Evolutionary conservation across 2,113 vertebrate genomes (phyloP).

Genomic region (Malurus elegans): DNA sequence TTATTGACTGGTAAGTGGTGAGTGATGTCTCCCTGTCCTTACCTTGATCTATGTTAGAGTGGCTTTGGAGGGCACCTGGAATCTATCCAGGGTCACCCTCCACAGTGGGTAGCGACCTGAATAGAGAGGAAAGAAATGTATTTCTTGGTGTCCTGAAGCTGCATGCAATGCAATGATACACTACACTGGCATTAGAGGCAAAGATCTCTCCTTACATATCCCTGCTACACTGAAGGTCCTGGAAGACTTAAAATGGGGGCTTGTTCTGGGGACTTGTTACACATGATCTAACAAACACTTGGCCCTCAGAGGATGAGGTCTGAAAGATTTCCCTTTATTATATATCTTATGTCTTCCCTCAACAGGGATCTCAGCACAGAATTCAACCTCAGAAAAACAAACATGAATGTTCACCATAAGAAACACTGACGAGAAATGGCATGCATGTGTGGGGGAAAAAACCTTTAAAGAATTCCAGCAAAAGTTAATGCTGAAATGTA

Average conservation of each 20-base stretch:
- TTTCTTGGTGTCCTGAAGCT: neutral
- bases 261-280: neutral
- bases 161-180: rapidly evolving
- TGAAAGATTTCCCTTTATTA: neutral
- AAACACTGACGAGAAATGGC: neutral
- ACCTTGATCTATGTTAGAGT: neutral
- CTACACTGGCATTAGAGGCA: neutral
- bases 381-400: neutral
- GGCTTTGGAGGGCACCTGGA: neutral
- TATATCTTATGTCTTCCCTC: neutral
- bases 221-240: neutral
- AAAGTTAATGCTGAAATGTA: neutral
- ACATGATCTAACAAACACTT: no score
- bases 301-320: neutral
- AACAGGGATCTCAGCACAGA: neutral
- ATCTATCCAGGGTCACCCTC: neutral
- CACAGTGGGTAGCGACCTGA: neutral
- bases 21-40: neutral
- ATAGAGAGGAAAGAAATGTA: neutral
- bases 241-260: rapidly evolving
- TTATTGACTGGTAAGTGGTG: neutral
- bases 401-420: neutral
- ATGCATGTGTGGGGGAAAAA: neutral
- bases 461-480: neutral
- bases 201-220: neutral